Evolutionary conservation across 2,113 vertebrate genomes (phyloP).

Genomic region (Rhinichthys klamathensis): DNA sequence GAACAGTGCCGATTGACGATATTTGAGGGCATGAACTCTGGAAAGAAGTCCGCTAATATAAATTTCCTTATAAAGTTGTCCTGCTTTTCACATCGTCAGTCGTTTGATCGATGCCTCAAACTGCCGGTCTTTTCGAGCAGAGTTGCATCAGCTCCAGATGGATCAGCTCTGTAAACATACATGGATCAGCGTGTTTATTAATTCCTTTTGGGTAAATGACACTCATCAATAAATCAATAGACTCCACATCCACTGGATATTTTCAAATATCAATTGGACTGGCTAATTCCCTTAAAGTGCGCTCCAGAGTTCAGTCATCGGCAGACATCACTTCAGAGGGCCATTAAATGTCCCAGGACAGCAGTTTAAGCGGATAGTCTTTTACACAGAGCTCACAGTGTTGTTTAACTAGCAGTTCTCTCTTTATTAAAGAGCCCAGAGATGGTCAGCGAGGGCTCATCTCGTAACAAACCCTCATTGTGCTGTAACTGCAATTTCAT

Average conservation of each 20-base stretch:
- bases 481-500: slow-evolving; percentile 42
- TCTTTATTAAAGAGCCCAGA: slow-evolving; percentile 47
- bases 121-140: not conserved
- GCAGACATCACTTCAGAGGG: slow-evolving; percentile 39
- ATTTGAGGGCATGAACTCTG: not conserved
- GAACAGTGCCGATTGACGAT: not conserved
- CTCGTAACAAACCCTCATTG: slow-evolving; percentile 36
- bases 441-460: slow-evolving; percentile 34
- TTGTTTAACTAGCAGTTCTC: slow-evolving; percentile 42
- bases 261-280: slow-evolving; percentile 42
- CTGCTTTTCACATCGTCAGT: not conserved
- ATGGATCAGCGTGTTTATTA: slow-evolving; percentile 4
- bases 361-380: slow-evolving; percentile 42
- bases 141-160: slow-evolving; percentile 3
- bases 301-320: slow-evolving; percentile 35
- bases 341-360: slow-evolving; percentile 45
- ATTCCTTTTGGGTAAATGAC: slow-evolving; percentile 25
- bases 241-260: slow-evolving; percentile 40
- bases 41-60: slow-evolving; percentile 7
- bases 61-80: not conserved
- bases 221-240: slow-evolving; percentile 53
- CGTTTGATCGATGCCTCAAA: not conserved
- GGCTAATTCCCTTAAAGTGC: slow-evolving; percentile 33
- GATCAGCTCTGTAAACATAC: slow-evolving; percentile 26
- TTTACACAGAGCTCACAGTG: slow-evolving; percentile 40